A percentile compares a stretch with the other conserved stretches of the same genome.
Evolutionary conservation across 2,888 invertebrate genomes (phyloP).

Genomic region (Eugnorisma glareosa): DNA sequence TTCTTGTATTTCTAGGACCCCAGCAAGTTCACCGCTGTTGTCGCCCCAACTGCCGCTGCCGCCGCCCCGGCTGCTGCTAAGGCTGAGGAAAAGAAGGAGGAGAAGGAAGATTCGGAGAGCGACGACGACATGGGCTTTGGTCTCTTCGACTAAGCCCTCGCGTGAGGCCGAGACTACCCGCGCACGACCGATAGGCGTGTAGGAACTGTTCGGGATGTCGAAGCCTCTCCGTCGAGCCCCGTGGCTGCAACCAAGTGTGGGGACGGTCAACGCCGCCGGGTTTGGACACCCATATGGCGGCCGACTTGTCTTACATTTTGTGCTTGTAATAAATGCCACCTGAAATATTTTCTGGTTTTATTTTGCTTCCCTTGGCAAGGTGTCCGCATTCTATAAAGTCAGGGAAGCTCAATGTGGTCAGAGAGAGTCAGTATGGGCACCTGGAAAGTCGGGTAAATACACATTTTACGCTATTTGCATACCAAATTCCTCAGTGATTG

Average conservation of each 20-base stretch:
- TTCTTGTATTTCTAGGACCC: constrained; percentile 93
- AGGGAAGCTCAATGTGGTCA: neutral
- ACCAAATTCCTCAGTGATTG: no score
- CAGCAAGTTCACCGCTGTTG: constrained; percentile 95
- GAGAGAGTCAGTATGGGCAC: neutral
- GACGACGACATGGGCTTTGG: constrained; percentile 99
- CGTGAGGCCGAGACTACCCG: constrained; percentile 48
- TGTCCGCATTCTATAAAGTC: neutral
- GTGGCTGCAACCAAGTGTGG: constrained; percentile 70
- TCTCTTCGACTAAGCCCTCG: constrained; percentile 94
- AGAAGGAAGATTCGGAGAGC: constrained; percentile 95
- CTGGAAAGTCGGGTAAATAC: neutral
- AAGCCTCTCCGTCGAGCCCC: constrained; percentile 64
- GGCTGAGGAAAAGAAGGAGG: constrained; percentile 94
- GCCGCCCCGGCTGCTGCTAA: constrained; percentile 92
- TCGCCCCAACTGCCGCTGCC: constrained; percentile 92
- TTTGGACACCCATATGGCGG: constrained; percentile 87
- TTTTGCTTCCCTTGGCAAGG: constrained; percentile 1
- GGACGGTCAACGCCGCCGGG: constrained; percentile 84
- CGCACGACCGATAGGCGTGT: constrained; percentile 67
- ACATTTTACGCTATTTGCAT: no score
- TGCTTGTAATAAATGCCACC: constrained; percentile 81
- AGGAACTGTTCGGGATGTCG: constrained; percentile 56
- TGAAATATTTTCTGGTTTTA: constrained; percentile 57
- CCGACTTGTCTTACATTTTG: constrained; percentile 71